A percentile compares a stretch with the other conserved stretches of the same genome.
phyloP scores from a whole-genome alignment of 2,797 vertebrate species.

The Enteromius paludinosus region DNA sequence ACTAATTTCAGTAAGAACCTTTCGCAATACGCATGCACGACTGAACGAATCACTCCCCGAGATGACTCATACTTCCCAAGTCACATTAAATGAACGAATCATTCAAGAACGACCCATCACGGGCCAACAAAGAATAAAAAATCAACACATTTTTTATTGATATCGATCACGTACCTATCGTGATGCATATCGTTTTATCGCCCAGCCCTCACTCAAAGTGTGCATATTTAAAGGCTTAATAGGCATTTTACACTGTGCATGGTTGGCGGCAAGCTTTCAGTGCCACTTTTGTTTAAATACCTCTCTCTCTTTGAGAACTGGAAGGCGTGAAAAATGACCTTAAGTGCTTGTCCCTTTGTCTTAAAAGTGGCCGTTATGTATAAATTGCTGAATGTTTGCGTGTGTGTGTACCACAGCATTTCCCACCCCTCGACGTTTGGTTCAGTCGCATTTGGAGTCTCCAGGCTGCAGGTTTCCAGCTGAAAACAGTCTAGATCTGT shows the following conservation, averaged over 20 bases:
- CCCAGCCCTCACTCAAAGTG: too few species aligned
- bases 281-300: background rate
- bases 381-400: background rate
- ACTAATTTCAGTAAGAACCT: too few species aligned
- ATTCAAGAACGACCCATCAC: too few species aligned
- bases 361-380: background rate
- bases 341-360: background rate
- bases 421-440: conserved; percentile 60
- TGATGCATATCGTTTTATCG: too few species aligned
- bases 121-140: too few species aligned
- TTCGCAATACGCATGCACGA: too few species aligned
- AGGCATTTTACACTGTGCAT: background rate
- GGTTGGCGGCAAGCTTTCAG: background rate
- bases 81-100: too few species aligned
- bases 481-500: conserved; percentile 71
- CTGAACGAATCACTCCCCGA: too few species aligned
- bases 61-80: too few species aligned
- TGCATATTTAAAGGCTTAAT: background rate
- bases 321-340: background rate
- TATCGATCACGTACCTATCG: too few species aligned
- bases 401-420: conserved; percentile 45
- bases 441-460: background rate
- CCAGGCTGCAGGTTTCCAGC: background rate
- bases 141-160: too few species aligned
- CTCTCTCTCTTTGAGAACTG: background rate